These are phyloP conservation scores for Eptesicus fuscus DNA, from an alignment of 2,113 vertebrate species.

Conservation along the genomic window DNA sequence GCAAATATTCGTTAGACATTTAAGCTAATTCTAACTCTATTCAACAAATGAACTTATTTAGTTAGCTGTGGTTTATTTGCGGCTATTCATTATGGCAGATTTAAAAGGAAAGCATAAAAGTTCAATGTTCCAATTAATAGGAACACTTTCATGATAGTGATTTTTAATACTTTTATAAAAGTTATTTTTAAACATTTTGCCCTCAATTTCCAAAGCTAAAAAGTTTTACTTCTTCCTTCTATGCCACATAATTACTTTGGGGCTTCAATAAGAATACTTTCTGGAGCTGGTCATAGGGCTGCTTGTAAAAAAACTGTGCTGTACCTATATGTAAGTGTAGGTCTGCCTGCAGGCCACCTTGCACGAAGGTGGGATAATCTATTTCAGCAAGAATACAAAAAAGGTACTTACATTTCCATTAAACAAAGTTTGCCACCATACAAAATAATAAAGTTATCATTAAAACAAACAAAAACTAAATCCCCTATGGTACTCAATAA, in stretches of 20 bases:
- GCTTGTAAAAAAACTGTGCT: neutral
- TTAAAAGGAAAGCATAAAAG: neutral
- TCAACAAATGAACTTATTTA: neutral
- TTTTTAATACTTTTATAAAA: neutral
- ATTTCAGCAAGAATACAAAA: neutral
- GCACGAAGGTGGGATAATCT: neutral
- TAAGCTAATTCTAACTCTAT: conserved; percentile 6
- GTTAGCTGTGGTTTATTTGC: neutral
- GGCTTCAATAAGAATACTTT: neutral
- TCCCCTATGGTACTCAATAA: neutral
- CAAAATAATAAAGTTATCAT: neutral
- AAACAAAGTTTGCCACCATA: neutral
- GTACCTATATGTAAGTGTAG: neutral
- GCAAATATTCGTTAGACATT: neutral
- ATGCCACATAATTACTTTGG: neutral
- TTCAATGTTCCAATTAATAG: neutral
- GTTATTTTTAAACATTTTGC: neutral
- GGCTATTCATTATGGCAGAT: neutral
- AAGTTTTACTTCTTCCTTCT: neutral
- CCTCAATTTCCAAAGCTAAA: conserved; percentile 22
- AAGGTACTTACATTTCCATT: neutral
- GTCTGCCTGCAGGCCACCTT: neutral
- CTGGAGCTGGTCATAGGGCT: neutral
- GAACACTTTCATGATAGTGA: neutral
- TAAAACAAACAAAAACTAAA: neutral